Evolutionary conservation across 2,113 vertebrate genomes (phyloP), one percentile per base, ranked within the genome.

Genomic region (Hippocampus abdominalis): DNA sequence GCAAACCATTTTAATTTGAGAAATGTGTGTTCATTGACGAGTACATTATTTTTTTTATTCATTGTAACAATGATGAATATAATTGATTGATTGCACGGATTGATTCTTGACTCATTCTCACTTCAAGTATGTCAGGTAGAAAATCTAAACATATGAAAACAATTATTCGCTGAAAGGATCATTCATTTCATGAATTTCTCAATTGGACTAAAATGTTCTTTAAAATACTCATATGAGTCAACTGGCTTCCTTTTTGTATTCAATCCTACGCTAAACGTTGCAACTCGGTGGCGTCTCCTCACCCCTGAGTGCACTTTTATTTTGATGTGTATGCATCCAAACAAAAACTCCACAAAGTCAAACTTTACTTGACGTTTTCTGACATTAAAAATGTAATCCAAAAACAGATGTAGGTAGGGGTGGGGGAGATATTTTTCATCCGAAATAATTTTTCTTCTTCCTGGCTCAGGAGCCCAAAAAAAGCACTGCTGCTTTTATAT

Each of bases 331-430:
- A 54, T 23, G 51, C 57, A 60, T 18, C 16, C 27, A 32, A 60
- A 32, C 57, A 20, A 60, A 60, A 60, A 60, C 57, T 60, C 57
- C 9, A 60, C 27, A 60, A 57, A 57, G 10, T 57, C 54, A 57
- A 57, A 57, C 54, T 57, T 57, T 57, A 15, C 23, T 57, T 57
- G 54, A 57, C 54, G 27, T 60, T 60, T 54, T 18, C 27, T 16
- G 7, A 27, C 16, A 60, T 60, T 32, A 60, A 60, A 60, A 60
- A 60, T 60, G 32, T 3, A 60, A 60, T 18, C n/a, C 6, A 29
- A 36, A 49, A 60, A 32, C 57, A 20, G 27, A 36, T 0, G 32
- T 36, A 36, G 5, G 32, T 36, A 5, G 32, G 32, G 32, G 32
- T 0, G 32, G 7, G 15, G 57, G 15, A 16, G 27, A 32, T 18